phyloP scores from a whole-genome alignment of 2,113 vertebrate species.

The Epinephelus lanceolatus region DNA sequence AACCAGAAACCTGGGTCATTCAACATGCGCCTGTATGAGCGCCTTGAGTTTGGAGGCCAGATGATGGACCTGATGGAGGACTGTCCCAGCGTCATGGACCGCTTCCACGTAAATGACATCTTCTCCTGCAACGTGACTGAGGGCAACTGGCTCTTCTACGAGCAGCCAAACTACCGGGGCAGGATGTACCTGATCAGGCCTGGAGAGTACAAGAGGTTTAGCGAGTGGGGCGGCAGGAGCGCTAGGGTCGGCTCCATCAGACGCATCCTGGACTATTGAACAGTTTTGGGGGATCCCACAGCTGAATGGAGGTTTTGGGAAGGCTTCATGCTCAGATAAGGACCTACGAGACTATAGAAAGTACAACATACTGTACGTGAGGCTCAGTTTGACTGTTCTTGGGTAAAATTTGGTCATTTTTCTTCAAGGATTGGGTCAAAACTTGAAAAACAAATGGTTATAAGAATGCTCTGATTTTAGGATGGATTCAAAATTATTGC shows the following conservation, averaged over 20 bases:
- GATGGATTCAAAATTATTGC: neutral
- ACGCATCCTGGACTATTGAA: slow-evolving; percentile 71
- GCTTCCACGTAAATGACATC: slow-evolving; percentile 71
- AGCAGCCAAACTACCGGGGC: slow-evolving; percentile 75
- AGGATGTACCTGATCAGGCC: slow-evolving; percentile 79
- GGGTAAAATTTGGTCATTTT: neutral
- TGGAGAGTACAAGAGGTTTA: slow-evolving; percentile 80
- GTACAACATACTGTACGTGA: neutral
- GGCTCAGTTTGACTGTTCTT: neutral
- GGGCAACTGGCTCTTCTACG: slow-evolving; percentile 82
- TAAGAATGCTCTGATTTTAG: too few relatives aligned
- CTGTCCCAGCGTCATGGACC: slow-evolving; percentile 73
- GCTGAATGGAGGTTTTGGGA: neutral
- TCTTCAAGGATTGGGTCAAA: neutral
- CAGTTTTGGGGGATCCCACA: neutral
- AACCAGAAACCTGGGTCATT: slow-evolving; percentile 51
- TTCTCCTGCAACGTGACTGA: slow-evolving; percentile 80
- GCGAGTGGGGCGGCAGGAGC: slow-evolving; percentile 76
- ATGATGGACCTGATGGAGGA: slow-evolving; percentile 78
- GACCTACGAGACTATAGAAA: neutral
- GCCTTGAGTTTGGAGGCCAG: slow-evolving; percentile 78
- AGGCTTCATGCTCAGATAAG: neutral
- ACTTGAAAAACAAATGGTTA: neutral
- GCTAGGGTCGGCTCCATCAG: slow-evolving; percentile 80
- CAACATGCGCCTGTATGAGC: slow-evolving; percentile 74